Conservation (phyloP, 2,888 invertebrate species). For the Anorthoa munda region DNA sequence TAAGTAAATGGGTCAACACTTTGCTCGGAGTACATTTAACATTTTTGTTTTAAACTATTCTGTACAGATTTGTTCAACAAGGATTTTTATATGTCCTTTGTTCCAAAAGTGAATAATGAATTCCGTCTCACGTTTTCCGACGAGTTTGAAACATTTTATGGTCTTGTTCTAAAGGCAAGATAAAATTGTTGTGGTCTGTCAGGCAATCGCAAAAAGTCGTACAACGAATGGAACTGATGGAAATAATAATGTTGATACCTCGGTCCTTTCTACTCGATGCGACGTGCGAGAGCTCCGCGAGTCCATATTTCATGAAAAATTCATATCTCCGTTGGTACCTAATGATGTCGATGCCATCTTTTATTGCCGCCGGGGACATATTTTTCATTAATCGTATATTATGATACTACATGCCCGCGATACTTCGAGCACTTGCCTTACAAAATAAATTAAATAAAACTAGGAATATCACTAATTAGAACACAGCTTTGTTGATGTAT, state of each 20-base stretch:
- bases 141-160: constrained; percentile 78
- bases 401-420: constrained; percentile 76
- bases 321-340: constrained; percentile 85
- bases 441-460: constrained; percentile 50
- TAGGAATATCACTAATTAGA: constrained; percentile 54
- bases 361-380: constrained; percentile 86
- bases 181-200: constrained; percentile 79
- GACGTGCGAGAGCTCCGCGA: constrained; percentile 80
- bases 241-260: constrained; percentile 81
- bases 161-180: constrained; percentile 76
- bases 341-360: constrained; percentile 88
- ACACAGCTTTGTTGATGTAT: constrained; percentile 47
- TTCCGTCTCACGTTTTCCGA: constrained; percentile 75
- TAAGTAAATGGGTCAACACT: constrained; percentile 85
- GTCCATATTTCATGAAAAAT: constrained; percentile 90
- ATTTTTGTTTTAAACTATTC: constrained; percentile 61
- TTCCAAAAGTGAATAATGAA: constrained; percentile 75
- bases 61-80: constrained; percentile 49
- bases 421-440: constrained; percentile 49
- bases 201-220: constrained; percentile 79
- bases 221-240: constrained; percentile 78
- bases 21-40: constrained; percentile 71
- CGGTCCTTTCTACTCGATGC: constrained; percentile 73
- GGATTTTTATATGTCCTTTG: constrained; percentile 53
- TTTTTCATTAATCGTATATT: constrained; percentile 87